Evolutionary conservation across 1,140 invertebrate species (phyloP).

Genomic region (Drosophila dunni): DNA sequence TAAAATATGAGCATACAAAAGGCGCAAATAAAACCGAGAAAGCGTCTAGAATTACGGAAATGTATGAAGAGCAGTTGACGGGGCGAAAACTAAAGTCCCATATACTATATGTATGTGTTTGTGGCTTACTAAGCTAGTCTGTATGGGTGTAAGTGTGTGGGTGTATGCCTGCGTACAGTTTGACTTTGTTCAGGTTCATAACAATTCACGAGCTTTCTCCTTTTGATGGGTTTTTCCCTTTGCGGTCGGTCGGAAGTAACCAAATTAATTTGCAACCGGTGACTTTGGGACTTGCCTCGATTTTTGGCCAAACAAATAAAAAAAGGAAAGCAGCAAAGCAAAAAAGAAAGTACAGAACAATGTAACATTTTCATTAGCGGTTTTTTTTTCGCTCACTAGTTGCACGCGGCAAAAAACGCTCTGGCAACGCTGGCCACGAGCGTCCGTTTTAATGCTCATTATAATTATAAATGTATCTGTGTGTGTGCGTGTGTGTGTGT

Average conservation of each 20-base stretch:
- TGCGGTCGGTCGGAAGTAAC: conserved; percentile 39
- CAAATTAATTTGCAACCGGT: conserved; percentile 48
- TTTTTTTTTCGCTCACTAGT: conserved; percentile 31
- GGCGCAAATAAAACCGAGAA: conserved; percentile 67
- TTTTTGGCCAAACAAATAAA: conserved; percentile 1
- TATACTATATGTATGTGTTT: conserved; percentile 25
- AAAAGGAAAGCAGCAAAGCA: not conserved
- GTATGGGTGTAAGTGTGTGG: conserved; percentile 5
- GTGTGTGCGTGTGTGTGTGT: conserved; percentile 16
- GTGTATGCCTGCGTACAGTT: conserved; percentile 8
- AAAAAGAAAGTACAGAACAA: not conserved
- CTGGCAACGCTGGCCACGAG: conserved; percentile 59
- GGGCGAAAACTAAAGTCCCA: conserved; percentile 15
- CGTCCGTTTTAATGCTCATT: conserved; percentile 75
- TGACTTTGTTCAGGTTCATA: conserved; percentile 55
- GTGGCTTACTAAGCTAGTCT: conserved; percentile 21
- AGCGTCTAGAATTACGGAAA: conserved; percentile 71
- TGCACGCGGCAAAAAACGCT: conserved; percentile 13
- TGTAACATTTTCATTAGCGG: conserved; percentile 37
- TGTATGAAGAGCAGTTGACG: conserved; percentile 46
- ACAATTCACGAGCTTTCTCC: conserved; percentile 29
- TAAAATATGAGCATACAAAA: conserved; percentile 67
- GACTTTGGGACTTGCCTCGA: conserved; percentile 23
- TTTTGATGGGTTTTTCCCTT: conserved; percentile 30
- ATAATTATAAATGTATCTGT: conserved; percentile 68